phyloP scores from a whole-genome alignment of 2,888 invertebrate species.

The Drosophila ustulata region DNA sequence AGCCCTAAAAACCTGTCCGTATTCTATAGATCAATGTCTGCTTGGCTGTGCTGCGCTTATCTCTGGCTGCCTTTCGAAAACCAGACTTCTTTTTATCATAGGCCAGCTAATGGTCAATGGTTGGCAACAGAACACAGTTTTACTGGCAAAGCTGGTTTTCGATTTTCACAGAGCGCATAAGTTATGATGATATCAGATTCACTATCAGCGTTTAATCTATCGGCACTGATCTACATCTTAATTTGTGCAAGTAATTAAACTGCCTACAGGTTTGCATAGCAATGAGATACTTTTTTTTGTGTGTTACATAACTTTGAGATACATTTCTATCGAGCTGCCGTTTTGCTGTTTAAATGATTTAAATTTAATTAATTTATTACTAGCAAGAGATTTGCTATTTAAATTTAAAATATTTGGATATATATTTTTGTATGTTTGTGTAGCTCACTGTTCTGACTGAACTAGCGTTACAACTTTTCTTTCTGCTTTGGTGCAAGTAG shows the following conservation, averaged over 20 bases:
- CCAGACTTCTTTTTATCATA: constrained; percentile 27
- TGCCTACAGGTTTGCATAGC: background rate
- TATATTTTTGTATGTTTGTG: too few species aligned
- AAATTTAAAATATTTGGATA: too few species aligned
- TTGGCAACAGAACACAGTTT: constrained; percentile 1
- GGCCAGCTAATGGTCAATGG: constrained; percentile 13
- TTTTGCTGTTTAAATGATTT: too few species aligned
- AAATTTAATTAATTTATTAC: too few species aligned
- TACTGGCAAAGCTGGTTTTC: constrained; percentile 12
- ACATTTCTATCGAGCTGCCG: background rate
- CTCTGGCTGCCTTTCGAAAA: constrained; percentile 17
- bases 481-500: background rate
- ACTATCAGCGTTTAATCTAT: constrained; percentile 10
- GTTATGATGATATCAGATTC: constrained; percentile 5
- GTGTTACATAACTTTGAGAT: background rate
- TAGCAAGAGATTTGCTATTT: too few species aligned
- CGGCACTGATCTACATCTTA: constrained; percentile 12
- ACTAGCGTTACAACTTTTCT: background rate
- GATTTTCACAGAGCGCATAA: constrained; percentile 2
- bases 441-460: background rate
- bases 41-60: constrained; percentile 6
- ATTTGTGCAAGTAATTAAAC: constrained; percentile 17
- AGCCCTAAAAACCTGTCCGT: constrained; percentile 27
- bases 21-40: constrained; percentile 18
- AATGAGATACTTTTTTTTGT: too few species aligned